A percentile compares a stretch with the other conserved stretches of the same genome.
These are phyloP conservation scores for Nothura maculosa DNA, from an alignment of 2,797 vertebrate genomes.

Conservation along the genomic window DNA sequence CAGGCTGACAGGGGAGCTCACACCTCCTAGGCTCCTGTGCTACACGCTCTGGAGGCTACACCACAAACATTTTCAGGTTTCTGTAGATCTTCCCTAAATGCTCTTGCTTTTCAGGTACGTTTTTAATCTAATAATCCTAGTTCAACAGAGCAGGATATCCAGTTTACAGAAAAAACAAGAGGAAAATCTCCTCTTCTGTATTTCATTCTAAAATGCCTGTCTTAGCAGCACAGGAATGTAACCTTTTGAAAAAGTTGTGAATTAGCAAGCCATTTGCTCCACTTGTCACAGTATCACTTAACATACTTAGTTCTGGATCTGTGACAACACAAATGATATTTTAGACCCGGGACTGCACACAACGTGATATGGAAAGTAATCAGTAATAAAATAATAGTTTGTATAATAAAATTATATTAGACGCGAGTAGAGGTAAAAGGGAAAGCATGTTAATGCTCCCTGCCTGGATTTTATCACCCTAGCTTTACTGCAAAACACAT, in stretches of 20 bases:
- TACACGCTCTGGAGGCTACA: not conserved
- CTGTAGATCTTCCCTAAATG: not conserved
- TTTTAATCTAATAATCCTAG: not conserved
- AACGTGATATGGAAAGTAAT: slow-evolving; percentile 40
- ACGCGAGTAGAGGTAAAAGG: slow-evolving; percentile 59
- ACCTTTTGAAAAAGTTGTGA: slow-evolving; percentile 14
- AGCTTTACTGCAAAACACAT: slow-evolving; percentile 74
- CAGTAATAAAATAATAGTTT: slow-evolving; percentile 61
- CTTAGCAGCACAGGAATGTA: not conserved
- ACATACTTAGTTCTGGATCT: slow-evolving; percentile 17
- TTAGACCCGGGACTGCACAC: slow-evolving; percentile 29
- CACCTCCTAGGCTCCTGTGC: not conserved
- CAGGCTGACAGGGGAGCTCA: not conserved
- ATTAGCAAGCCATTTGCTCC: slow-evolving; percentile 33
- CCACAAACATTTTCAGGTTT: not conserved
- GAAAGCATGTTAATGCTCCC: slow-evolving; percentile 67
- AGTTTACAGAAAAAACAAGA: not conserved
- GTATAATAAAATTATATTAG: slow-evolving; percentile 68
- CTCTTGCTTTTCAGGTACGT: not conserved
- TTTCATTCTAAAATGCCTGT: not conserved
- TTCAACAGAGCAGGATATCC: not conserved
- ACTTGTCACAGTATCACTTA: slow-evolving; percentile 38
- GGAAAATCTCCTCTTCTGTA: not conserved
- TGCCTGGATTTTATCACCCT: slow-evolving; percentile 71
- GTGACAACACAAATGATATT: slow-evolving; percentile 27